Conservation (phyloP, 2,113 vertebrate species). For the Agelaius phoeniceus region DNA sequence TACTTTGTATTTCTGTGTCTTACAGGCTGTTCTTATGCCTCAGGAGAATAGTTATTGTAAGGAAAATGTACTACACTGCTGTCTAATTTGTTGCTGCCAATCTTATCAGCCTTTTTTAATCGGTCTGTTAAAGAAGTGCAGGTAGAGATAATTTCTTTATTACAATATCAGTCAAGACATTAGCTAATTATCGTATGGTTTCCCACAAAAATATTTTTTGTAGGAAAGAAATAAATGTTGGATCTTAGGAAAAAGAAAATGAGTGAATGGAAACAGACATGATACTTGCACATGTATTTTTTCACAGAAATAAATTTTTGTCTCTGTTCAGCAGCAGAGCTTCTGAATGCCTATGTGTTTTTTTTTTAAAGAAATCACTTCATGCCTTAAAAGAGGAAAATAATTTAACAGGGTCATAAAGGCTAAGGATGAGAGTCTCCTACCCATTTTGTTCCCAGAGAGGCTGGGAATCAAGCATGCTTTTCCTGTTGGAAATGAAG, state of each 20-base stretch:
- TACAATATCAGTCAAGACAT: background rate
- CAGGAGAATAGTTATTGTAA: background rate
- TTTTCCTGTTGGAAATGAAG: background rate
- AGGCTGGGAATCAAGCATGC: background rate
- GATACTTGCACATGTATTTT: background rate
- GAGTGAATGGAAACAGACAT: background rate
- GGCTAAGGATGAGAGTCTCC: background rate
- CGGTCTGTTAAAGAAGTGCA: background rate
- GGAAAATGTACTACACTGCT: background rate
- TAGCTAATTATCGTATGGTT: background rate
- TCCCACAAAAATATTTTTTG: background rate
- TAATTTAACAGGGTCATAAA: background rate
- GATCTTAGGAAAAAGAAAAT: background rate
- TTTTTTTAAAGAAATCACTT: background rate
- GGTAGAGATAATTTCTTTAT: background rate
- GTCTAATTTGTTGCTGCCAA: background rate
- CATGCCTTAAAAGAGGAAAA: background rate
- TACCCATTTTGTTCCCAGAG: background rate
- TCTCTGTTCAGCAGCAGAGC: background rate
- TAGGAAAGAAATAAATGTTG: background rate
- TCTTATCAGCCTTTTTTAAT: background rate
- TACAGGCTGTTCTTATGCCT: background rate
- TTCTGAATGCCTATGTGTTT: background rate
- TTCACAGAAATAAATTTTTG: background rate
- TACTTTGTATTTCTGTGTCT: background rate